A percentile compares a stretch with the other conserved stretches of the same genome.
These are phyloP conservation scores for Synergus gifuensis DNA, from an alignment of 2,888 invertebrate genomes.

Conservation along the genomic window DNA sequence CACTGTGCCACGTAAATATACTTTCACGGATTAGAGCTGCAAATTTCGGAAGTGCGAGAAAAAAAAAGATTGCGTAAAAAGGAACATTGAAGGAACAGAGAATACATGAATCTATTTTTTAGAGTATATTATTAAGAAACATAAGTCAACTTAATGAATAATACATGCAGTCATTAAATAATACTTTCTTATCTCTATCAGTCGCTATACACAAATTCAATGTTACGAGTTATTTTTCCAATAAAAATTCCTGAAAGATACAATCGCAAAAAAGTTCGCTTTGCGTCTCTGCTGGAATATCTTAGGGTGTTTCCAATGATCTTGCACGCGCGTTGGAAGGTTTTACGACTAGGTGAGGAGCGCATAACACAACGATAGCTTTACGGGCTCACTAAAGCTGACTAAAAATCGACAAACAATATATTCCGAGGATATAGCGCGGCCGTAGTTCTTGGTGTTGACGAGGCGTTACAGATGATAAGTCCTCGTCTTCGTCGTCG, in stretches of 20 bases:
- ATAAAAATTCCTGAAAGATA: background rate
- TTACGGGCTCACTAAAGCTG: constrained; percentile 64
- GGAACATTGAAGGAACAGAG: no score
- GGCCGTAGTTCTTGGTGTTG: constrained; percentile 56
- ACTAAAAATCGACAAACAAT: constrained; percentile 74
- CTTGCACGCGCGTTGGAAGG: constrained; percentile 47
- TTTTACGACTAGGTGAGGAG: constrained; percentile 56
- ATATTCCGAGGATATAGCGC: constrained; percentile 63
- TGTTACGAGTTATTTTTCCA: background rate
- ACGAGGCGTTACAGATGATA: constrained; percentile 64
- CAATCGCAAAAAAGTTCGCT: background rate
- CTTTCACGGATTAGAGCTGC: background rate
- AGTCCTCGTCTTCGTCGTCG: constrained; percentile 58
- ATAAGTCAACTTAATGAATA: no score
- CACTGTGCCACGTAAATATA: constrained; percentile 39
- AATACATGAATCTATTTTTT: no score
- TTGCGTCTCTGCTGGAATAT: background rate
- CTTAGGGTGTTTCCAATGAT: constrained; percentile 7
- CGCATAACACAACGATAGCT: constrained; percentile 58
- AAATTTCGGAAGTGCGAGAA: background rate
- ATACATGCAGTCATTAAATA: no score
- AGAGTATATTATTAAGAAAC: no score
- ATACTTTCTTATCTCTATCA: no score
- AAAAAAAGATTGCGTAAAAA: background rate
- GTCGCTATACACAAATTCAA: background rate